These are phyloP conservation scores for Ailuropoda melanoleuca DNA, from an alignment of 2,113 vertebrate genomes.

Conservation along the genomic window DNA sequence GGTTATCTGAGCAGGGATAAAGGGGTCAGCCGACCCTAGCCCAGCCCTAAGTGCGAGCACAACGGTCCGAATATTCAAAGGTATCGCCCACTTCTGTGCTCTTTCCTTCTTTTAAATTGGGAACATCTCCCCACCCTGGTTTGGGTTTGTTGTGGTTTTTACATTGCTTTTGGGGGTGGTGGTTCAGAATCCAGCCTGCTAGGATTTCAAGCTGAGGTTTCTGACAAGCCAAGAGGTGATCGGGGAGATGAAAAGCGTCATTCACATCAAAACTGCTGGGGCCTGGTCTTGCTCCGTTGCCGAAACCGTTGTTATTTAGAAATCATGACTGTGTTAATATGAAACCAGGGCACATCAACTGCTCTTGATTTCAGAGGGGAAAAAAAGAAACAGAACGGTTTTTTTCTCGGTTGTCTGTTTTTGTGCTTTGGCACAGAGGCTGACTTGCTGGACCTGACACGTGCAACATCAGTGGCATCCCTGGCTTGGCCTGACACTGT, in stretches of 20 bases:
- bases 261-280: conserved; percentile 17
- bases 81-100: background rate
- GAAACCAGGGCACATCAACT: conserved; percentile 26
- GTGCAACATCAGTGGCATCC: background rate
- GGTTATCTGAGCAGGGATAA: fast-evolving
- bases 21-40: fast-evolving
- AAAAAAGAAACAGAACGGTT: conserved; percentile 48
- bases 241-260: background rate
- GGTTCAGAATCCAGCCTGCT: background rate
- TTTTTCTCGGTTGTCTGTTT: conserved; percentile 66
- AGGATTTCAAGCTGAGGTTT: conserved; percentile 33
- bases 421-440: conserved; percentile 43
- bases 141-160: background rate
- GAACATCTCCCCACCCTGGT: background rate
- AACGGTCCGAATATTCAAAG: background rate
- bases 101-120: background rate
- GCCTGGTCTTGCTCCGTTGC: conserved; percentile 29
- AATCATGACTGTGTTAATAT: conserved; percentile 53
- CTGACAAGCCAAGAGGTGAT: background rate
- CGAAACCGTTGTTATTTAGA: conserved; percentile 68
- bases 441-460: conserved; percentile 33
- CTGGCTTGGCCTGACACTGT: background rate
- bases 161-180: background rate
- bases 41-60: fast-evolving
- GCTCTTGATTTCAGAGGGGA: conserved; percentile 70